phyloP scores from a whole-genome alignment of 2,888 invertebrate genomes.

The Busseola fusca region DNA sequence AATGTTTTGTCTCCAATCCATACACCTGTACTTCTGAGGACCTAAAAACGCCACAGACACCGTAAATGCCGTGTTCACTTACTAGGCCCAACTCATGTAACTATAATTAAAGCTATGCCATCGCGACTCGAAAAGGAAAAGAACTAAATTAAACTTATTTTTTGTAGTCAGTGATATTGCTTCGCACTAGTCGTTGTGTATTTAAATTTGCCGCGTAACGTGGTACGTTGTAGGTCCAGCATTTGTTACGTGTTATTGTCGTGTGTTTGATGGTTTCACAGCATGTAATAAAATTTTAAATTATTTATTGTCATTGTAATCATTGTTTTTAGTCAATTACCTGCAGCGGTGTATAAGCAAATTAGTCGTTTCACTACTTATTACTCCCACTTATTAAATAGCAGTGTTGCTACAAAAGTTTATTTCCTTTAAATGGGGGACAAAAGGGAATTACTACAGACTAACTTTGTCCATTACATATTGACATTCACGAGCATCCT shows the following conservation, averaged over 20 bases:
- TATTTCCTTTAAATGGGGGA: constrained; percentile 23
- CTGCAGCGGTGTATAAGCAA: neutral
- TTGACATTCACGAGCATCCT: neutral
- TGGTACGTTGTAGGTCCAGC: constrained; percentile 10
- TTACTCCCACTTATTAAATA: constrained; percentile 20
- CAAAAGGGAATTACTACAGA: neutral
- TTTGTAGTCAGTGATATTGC: neutral
- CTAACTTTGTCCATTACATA: neutral
- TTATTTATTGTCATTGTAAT: neutral
- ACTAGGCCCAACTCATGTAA: no score
- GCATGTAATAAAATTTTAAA: neutral
- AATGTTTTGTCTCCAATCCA: neutral
- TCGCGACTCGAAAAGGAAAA: neutral
- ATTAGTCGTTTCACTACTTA: constrained; percentile 55
- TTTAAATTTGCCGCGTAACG: constrained; percentile 68
- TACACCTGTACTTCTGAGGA: neutral
- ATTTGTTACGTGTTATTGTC: constrained; percentile 16
- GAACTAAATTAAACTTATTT: neutral
- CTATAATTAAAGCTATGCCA: neutral
- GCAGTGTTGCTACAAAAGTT: constrained; percentile 42
- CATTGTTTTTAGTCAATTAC: neutral
- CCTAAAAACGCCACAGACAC: neutral
- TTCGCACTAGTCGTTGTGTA: constrained; percentile 31
- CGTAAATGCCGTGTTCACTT: no score
- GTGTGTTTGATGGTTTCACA: constrained; percentile 3